Evolutionary conservation across 2,797 vertebrate species (phyloP), one percentile per base, ranked within the genome.

Genomic region (Phoeniculus purpureus): DNA sequence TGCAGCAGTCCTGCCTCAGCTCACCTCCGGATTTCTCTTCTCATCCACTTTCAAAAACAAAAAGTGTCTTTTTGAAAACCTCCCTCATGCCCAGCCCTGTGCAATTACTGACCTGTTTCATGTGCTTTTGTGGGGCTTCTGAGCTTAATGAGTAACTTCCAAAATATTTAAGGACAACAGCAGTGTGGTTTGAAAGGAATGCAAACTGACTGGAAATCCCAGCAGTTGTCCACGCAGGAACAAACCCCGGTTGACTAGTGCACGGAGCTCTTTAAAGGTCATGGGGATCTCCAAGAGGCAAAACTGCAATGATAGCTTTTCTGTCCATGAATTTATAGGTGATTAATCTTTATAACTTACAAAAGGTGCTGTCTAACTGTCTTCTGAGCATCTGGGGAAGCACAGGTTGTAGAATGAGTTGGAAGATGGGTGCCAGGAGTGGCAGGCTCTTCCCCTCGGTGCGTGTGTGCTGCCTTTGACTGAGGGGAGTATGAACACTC

Each of bases 151-250:
- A 89, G 72, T 89, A 90, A 87, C 91, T 89, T 87, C 56, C 67
- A 91, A 95, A 95, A 85, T 81, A 90, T 87, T 82, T 90, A 81
- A 50, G 83, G 80, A 76, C 59, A 60, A 81, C 87, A 89, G 70
- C 78, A 87, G 71, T 67, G 88, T 90, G 94, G 92, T 81, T 94
- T 89, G 73, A n/a, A 15, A 93, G 87, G 94, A 96, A 96, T 96
- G 95, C 0, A 0, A 93, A 70, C 93, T 78, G 43, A 95, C 95
- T 94, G 94, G 95, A 94, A 93, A 51, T 76, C 22, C 93, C 43
- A 25, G 93, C 68, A 75, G 87, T 64, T 94, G 93, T 94, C 19
- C 23, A 64, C 85, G 83, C 89, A 94, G 80, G 93, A 95, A 64
- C 64, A 89, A 92, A 85, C 89, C 12, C 55, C 78, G 76, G 88